Percentiles rank a stretch among this genome's conserved stretches.
phyloP scores from a whole-genome alignment of 2,113 vertebrate species.

The Oryzias curvinotus region DNA sequence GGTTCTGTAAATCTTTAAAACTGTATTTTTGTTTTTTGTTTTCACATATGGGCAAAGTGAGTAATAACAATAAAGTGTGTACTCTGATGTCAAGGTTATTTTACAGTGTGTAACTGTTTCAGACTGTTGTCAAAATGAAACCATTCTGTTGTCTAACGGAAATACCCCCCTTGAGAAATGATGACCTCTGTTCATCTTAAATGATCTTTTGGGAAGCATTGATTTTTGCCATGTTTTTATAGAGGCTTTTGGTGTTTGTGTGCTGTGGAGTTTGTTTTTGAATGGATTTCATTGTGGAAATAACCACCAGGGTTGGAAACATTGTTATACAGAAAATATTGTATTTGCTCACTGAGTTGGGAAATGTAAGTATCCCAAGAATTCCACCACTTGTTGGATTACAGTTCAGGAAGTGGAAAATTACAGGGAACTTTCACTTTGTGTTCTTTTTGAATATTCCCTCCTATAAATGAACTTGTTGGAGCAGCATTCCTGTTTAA shows the following conservation, averaged over 20 bases:
- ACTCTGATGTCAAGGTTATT: neutral
- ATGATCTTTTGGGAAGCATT: neutral
- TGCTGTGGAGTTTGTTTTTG: neutral
- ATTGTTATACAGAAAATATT: neutral
- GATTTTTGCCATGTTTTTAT: constrained; percentile 1
- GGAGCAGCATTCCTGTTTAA: neutral
- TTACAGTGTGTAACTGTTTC: neutral
- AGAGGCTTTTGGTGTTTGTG: neutral
- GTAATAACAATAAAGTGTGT: neutral
- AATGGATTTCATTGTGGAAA: neutral
- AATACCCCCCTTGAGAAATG: neutral
- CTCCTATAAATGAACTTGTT: too few relatives aligned
- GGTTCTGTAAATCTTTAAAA: neutral
- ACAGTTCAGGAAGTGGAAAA: neutral
- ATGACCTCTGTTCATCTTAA: constrained; percentile 5
- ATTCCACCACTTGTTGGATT: neutral
- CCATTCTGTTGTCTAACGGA: neutral
- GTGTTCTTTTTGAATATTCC: too few relatives aligned
- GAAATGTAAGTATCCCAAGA: neutral
- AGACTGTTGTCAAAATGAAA: constrained; percentile 7
- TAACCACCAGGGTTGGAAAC: neutral
- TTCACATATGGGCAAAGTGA: neutral
- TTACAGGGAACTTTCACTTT: too few relatives aligned
- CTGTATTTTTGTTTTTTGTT: neutral
- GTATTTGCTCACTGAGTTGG: constrained; percentile 2